Evolutionary conservation across 2,113 vertebrate genomes (phyloP), one percentile per base, ranked within the genome.

Genomic region (Toxotes jaculatrix): DNA sequence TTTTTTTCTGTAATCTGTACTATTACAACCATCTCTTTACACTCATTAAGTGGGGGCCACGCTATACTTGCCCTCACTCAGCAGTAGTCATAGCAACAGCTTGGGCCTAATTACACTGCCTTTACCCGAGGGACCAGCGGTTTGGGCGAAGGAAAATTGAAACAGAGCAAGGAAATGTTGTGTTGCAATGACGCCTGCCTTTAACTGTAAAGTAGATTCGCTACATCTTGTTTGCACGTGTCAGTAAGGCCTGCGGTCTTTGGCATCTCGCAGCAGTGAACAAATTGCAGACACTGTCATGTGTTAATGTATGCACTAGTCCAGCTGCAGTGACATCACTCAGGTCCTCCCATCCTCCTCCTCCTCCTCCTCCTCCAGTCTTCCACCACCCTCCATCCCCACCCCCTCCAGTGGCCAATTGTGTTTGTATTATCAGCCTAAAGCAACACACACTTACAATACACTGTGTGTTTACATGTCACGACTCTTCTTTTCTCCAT

Each of bases 81-180:
- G 67, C 61, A 49, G 88, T 89, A 4, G 82, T 70, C 86, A 89
- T 88, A 80, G 88, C 80, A 91, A 91, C 89, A 83, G 77, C 74
- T 78, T 88, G 64, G 12, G 12, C 38, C 67, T 76, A 63, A 89
- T 90, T 82, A 80, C 59, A n/a, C 42, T 1, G 60, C 5, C 2
- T 62, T 27, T 7, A 51, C 69, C 55, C 36, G 2, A 67, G 80
- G 70, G 86, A 86, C 34, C 38, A 0, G 57, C n/a, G 55, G n/a
- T 65, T 83, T 32, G 0, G 7, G 19, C 6, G 13, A 21, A 73
- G 31, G 45, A 23, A 57, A 80, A 47, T 4, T 27, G 36, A 36
- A 36, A 40, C 38, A 40, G 9, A 8, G 38, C 60, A 12, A 10
- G 12, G 4, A 45, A 23, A 43, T 16, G 13, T 12, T 16, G 13